phyloP scores from a whole-genome alignment of 64 coral and sea anemone genomes.

The Pachyseris speciosa region DNA sequence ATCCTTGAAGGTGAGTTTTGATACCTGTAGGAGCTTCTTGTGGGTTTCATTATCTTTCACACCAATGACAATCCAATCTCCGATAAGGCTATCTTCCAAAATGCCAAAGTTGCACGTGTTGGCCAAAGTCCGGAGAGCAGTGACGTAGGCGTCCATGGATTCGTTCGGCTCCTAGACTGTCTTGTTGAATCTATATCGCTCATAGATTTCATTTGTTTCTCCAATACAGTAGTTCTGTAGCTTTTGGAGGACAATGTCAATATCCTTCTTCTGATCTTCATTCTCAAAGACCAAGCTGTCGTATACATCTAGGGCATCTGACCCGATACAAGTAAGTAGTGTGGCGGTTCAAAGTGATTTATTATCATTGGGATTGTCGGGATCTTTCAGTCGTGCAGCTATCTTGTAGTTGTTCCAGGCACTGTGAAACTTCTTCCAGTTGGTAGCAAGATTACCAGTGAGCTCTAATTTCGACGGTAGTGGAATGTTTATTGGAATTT shows the following conservation, averaged over 20 bases:
- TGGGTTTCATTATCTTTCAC: conserved; percentile 4
- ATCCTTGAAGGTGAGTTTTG: conserved; percentile 21
- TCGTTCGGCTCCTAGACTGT: conserved; percentile 48
- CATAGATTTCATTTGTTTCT: conserved; percentile 78
- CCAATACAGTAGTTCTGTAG: conserved; percentile 58
- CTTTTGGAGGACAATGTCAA: conserved; percentile 57
- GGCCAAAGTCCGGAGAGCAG: conserved; percentile 39
- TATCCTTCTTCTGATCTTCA: conserved; percentile 47
- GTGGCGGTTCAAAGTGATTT: conserved; percentile 53
- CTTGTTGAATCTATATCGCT: conserved; percentile 68
- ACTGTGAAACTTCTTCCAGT: conserved; percentile 38
- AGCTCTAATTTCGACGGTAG: no score
- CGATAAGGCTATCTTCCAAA: conserved; percentile 32
- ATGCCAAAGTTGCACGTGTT: conserved; percentile 64
- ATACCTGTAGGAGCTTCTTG: conserved; percentile 53
- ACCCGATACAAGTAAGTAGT: conserved; percentile 65
- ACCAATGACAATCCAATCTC: conserved; percentile 58
- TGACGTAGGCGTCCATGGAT: conserved; percentile 61
- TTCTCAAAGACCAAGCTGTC: conserved; percentile 36
- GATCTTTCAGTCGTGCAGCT: conserved; percentile 45
- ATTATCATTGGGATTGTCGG: conserved; percentile 39
- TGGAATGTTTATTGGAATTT: no score
- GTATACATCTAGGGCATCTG: conserved; percentile 51
- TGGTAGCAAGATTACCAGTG: no score
- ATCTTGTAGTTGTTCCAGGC: conserved; percentile 75